phyloP scores from a whole-genome alignment of 1,140 invertebrate species.

The Ceratosolen fusciceps region DNA sequence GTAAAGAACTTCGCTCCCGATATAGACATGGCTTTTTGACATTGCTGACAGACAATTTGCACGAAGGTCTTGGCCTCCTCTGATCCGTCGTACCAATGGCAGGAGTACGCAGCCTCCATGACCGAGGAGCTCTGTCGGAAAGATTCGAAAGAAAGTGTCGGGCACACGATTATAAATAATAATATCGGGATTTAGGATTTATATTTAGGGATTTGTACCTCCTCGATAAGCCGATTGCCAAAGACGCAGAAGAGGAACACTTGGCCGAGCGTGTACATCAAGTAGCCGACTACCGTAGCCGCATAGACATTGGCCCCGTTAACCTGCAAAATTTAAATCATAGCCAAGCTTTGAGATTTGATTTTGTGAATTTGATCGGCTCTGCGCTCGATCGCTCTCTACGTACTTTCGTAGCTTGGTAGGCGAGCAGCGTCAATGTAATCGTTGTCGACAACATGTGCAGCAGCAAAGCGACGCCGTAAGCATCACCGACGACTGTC shows the following conservation, averaged over 20 bases:
- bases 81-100: slow-evolving; percentile 89
- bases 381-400: not conserved
- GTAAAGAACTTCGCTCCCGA: slow-evolving; percentile 91
- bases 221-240: slow-evolving; percentile 87
- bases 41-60: slow-evolving; percentile 91
- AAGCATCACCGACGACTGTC: slow-evolving; percentile 83
- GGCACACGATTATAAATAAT: not conserved
- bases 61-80: slow-evolving; percentile 91
- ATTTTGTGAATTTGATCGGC: not conserved
- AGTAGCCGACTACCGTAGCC: slow-evolving; percentile 82
- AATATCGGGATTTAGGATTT: no score
- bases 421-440: slow-evolving; percentile 84
- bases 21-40: slow-evolving; percentile 88
- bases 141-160: slow-evolving; percentile 11
- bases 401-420: slow-evolving; percentile 86
- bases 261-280: slow-evolving; percentile 84
- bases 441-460: slow-evolving; percentile 89
- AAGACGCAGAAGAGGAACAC: slow-evolving; percentile 90
- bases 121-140: slow-evolving; percentile 83
- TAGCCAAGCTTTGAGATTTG: no score
- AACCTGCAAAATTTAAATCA: slow-evolving; percentile 71
- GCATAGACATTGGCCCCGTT: slow-evolving; percentile 82
- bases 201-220: slow-evolving; percentile 71
- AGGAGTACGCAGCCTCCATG: slow-evolving; percentile 90
- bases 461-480: slow-evolving; percentile 82